Evolutionary conservation across 2,113 vertebrate species (phyloP).

Genomic region (Theristicus caerulescens): DNA sequence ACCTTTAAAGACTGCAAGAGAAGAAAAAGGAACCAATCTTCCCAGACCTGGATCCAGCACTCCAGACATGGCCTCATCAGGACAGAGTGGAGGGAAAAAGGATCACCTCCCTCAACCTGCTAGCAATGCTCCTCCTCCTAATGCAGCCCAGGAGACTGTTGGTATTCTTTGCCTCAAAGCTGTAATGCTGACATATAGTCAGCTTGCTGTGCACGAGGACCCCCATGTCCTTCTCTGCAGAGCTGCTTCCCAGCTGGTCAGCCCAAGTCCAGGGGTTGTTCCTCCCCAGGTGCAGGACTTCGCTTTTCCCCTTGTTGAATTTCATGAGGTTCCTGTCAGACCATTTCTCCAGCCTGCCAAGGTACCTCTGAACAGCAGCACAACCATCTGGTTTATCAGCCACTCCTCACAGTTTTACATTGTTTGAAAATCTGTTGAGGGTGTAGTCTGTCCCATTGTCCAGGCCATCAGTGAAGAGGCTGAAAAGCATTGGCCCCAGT

Average conservation of each 20-base stretch:
- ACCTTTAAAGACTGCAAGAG: background rate
- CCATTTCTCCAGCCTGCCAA: background rate
- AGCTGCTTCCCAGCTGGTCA: background rate
- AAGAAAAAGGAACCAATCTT: background rate
- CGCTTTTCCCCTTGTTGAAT: background rate
- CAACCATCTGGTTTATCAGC: background rate
- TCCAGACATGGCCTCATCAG: background rate
- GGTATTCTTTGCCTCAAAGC: background rate
- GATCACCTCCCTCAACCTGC: background rate
- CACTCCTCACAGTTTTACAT: background rate
- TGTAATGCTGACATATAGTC: background rate
- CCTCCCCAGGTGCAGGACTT: background rate
- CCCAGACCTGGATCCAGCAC: background rate
- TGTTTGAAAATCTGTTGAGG: background rate
- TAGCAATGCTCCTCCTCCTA: background rate
- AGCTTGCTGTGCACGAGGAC: background rate
- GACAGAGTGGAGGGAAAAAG: background rate
- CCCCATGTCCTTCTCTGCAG: background rate
- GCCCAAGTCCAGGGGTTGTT: background rate
- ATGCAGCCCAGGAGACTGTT: background rate
- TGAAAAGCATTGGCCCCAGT: background rate
- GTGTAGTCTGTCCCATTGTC: background rate
- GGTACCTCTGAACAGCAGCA: background rate
- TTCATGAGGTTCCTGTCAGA: background rate
- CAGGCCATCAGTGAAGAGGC: background rate